A percentile compares a stretch with the other conserved stretches of the same genome.
Evolutionary conservation across 2,888 invertebrate species (phyloP).

Genomic region (Dusona sp.): DNA sequence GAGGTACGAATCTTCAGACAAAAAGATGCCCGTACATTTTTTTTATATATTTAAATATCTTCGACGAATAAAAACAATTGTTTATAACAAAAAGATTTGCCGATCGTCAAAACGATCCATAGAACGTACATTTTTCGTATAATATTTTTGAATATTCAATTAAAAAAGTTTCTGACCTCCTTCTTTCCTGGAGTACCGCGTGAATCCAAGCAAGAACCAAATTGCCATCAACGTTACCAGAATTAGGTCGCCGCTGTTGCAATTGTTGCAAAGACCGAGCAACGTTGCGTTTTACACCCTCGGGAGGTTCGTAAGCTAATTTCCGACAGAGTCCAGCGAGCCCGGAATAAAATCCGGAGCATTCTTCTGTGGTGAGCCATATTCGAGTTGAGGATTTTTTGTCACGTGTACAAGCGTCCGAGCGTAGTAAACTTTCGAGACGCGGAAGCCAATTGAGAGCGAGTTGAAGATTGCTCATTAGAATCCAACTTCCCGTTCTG

Average conservation of each 20-base stretch:
- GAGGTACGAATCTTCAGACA: conserved; percentile 78
- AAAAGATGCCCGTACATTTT: background rate
- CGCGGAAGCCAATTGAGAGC: conserved; percentile 82
- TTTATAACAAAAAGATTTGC: background rate
- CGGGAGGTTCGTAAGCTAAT: conserved; percentile 83
- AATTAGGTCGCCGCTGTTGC: conserved; percentile 73
- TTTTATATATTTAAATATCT: too few relatives aligned
- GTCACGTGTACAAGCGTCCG: conserved; percentile 77
- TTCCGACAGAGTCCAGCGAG: conserved; percentile 81
- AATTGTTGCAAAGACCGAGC: conserved; percentile 80
- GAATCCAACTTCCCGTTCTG: conserved; percentile 81
- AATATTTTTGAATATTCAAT: background rate
- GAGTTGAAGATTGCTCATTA: conserved; percentile 82
- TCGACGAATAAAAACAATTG: background rate
- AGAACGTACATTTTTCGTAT: too few relatives aligned
- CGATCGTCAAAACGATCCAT: background rate
- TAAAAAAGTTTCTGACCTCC: conserved; percentile 88
- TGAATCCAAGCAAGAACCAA: conserved; percentile 95
- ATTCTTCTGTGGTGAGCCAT: conserved; percentile 83
- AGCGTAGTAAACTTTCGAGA: conserved; percentile 80
- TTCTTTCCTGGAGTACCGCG: conserved; percentile 95
- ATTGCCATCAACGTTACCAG: conserved; percentile 85
- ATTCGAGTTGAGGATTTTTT: conserved; percentile 78
- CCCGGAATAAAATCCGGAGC: conserved; percentile 81
- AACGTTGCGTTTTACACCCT: conserved; percentile 82